Percentiles rank a stretch among this genome's conserved stretches.
Evolutionary conservation across 1,140 invertebrate species (phyloP).

Genomic region (Galleria mellonella): DNA sequence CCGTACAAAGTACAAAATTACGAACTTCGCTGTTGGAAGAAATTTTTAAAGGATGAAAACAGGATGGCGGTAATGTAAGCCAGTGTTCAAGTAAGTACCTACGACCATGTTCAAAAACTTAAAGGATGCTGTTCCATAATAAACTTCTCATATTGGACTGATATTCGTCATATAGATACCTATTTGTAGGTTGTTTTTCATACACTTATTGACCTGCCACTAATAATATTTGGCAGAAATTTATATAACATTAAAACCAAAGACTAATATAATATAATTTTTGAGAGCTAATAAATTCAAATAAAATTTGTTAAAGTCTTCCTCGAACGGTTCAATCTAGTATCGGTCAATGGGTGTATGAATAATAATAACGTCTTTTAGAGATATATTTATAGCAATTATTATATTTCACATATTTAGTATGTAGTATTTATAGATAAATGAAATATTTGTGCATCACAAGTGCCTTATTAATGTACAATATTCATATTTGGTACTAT

Average conservation of each 20-base stretch:
- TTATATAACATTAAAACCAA: conserved; percentile 39
- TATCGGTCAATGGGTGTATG: conserved; percentile 47
- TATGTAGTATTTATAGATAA: conserved; percentile 65
- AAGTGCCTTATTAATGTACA: conserved; percentile 70
- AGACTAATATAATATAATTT: conserved; percentile 38
- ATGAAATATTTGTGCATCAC: conserved; percentile 55
- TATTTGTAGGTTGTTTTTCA: conserved; percentile 20
- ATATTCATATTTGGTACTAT: conserved; percentile 64
- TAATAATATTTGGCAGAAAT: conserved; percentile 28
- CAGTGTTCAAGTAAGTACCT: conserved; percentile 21
- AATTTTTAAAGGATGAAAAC: conserved; percentile 9
- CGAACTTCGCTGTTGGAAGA: conserved; percentile 9
- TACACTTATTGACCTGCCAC: conserved; percentile 30
- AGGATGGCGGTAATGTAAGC: conserved; percentile 16
- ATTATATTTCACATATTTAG: conserved; percentile 48
- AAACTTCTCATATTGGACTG: conserved; percentile 32
- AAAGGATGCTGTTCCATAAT: background rate
- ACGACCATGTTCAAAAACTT: background rate
- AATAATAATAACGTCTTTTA: conserved; percentile 29
- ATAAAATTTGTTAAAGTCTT: conserved; percentile 28
- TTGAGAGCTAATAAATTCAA: conserved; percentile 20
- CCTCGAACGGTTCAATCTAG: conserved; percentile 20
- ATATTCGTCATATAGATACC: conserved; percentile 25
- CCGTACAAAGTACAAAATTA: conserved; percentile 1
- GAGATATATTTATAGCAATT: conserved; percentile 35